Conservation (phyloP, 2,797 vertebrate genomes). For the Cirrhinus molitorella region DNA sequence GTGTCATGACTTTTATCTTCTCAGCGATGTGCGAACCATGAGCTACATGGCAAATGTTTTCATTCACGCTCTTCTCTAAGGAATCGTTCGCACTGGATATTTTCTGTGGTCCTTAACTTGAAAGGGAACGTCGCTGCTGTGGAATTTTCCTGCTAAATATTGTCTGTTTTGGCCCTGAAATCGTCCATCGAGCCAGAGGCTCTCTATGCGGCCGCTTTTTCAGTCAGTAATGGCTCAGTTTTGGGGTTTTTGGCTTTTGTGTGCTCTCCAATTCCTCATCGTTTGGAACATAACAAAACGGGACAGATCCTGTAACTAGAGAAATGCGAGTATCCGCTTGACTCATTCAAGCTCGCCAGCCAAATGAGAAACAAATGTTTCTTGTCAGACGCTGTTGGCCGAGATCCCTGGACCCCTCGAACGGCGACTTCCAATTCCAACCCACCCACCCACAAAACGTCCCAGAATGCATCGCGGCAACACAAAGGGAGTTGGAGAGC, state of each 20-base stretch:
- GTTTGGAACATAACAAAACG: slow-evolving; percentile 62
- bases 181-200: slow-evolving; percentile 23
- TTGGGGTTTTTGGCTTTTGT: slow-evolving; percentile 53
- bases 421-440: slow-evolving; percentile 30
- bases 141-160: slow-evolving; percentile 32
- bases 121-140: slow-evolving; percentile 30
- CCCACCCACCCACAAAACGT: slow-evolving; percentile 2
- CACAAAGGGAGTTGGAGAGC: slow-evolving; percentile 47
- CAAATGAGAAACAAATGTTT: slow-evolving; percentile 71
- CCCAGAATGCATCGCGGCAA: slow-evolving; percentile 49
- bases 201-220: slow-evolving; percentile 15
- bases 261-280: slow-evolving; percentile 60
- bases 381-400: slow-evolving; percentile 63
- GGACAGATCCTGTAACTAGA: slow-evolving; percentile 66
- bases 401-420: slow-evolving; percentile 47
- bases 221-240: slow-evolving; percentile 27
- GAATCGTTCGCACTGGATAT: slow-evolving; percentile 46
- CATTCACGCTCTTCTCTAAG: background rate
- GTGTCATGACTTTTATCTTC: background rate
- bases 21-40: too few species aligned
- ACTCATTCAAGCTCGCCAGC: slow-evolving; percentile 58
- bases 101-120: slow-evolving; percentile 30
- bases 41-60: too few species aligned
- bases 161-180: slow-evolving; percentile 36
- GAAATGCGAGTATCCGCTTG: slow-evolving; percentile 63